Base-by-base conservation (phyloP, 2,797 vertebrate species). In the Diplodus sargus region DNA sequence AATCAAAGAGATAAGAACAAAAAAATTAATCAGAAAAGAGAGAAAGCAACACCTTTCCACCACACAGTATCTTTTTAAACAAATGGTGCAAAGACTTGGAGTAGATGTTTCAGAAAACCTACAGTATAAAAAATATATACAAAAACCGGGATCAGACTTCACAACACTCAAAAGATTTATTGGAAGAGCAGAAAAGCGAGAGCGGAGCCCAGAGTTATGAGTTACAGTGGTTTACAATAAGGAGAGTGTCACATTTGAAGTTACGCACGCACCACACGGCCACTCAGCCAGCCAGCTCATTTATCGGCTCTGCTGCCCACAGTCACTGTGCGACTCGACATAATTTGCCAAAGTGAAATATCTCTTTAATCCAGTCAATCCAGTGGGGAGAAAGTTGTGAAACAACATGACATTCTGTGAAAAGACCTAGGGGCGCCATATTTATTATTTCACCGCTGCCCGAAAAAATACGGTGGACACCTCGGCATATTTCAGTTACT, bases 291-390 rank as follows among this genome's bases (percentile, higher is more conserved):
- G 14, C 25, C 25, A n/a, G 6, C 39, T 66, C 45, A 52, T 69
- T 48, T 79, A 69, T 22, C 23, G 17, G 45, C 65, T 72, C 42
- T 49, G 34, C 45, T 70, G 53, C 77, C 61, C 30, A 43, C 28
- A 73, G 63, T 69, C 54, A 63, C 18, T 61, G 54, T 39, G 49
- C 54, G 30, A 75, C 64, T 56, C 81, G 4, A 82, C 80, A 82
- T 66, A 3, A 70, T 87, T 81, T 72, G 39, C 54, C 59, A 70
- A 61, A 70, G 25, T 74, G 78, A 87, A 83, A 83, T 79, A 84
- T 80, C 42, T 47, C 52, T 76, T 85, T 82, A 70, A 83, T 89
- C 49, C 65, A 63, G n/a, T 60, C 48, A 17, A 34, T 68, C 22
- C 63, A 49, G 56, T 56, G 20, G 70, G 30, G 51, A 66, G 64